phyloP scores from a whole-genome alignment of 2,888 invertebrate species.

The Dryococelus australis region DNA sequence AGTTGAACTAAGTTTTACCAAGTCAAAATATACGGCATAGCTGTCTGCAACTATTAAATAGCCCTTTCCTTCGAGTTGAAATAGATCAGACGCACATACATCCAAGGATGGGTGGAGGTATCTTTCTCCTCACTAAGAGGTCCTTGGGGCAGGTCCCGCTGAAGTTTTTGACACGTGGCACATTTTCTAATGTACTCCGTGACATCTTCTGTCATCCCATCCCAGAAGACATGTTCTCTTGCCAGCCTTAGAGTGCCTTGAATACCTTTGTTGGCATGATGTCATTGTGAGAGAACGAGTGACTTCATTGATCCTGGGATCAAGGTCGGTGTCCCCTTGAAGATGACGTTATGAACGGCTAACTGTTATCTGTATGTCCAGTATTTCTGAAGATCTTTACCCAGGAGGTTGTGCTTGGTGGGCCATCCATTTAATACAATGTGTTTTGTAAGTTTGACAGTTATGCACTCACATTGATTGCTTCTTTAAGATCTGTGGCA shows the following conservation, averaged over 20 bases:
- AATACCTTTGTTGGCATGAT: not conserved
- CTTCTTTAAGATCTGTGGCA: no score
- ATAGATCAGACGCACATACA: not conserved
- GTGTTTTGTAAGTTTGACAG: no score
- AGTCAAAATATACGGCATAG: no score
- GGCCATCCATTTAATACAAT: no score
- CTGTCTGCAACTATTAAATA: no score
- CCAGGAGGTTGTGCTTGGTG: no score
- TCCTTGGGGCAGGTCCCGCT: not conserved
- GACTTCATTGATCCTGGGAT: not conserved
- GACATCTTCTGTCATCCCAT: not conserved
- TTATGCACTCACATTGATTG: no score
- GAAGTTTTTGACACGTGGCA: not conserved
- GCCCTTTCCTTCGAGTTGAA: no score
- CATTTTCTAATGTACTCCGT: not conserved
- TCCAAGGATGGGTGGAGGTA: not conserved
- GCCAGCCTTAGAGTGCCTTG: not conserved
- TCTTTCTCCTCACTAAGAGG: not conserved
- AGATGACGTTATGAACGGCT: not conserved
- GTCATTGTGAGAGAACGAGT: not conserved
- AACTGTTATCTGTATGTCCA: not conserved
- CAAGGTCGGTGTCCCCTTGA: not conserved
- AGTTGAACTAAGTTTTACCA: no score
- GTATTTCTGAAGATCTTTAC: no score
- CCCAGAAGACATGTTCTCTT: not conserved